Evolutionary conservation across 2,888 invertebrate species (phyloP).

Genomic region (Drosophila engyochracea): DNA sequence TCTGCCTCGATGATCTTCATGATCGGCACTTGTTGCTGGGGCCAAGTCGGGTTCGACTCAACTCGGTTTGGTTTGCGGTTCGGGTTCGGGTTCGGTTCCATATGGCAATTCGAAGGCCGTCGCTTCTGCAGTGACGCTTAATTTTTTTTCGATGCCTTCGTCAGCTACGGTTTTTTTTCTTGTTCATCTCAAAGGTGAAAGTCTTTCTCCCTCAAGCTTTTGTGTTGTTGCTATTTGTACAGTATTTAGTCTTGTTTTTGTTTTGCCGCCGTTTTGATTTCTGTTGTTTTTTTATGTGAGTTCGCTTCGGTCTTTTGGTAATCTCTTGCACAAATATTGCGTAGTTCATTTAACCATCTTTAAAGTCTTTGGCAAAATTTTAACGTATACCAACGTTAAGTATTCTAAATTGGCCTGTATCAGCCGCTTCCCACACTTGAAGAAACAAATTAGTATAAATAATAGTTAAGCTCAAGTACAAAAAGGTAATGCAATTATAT

Average conservation of each 20-base stretch:
- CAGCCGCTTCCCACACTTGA: slow-evolving; percentile 39
- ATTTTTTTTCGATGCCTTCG: slow-evolving; percentile 24
- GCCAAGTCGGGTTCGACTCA: slow-evolving; percentile 29
- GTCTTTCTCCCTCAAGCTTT: slow-evolving; percentile 80
- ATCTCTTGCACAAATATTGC: slow-evolving; percentile 54
- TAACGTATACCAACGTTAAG: neutral
- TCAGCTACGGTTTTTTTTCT: slow-evolving; percentile 29
- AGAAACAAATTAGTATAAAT: slow-evolving; percentile 7
- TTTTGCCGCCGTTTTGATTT: slow-evolving; percentile 67
- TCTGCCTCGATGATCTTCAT: slow-evolving; percentile 44
- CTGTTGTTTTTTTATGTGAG: slow-evolving; percentile 50
- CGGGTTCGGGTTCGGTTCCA: slow-evolving; percentile 51
- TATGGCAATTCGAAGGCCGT: slow-evolving; percentile 73
- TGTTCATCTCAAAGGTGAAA: slow-evolving; percentile 75
- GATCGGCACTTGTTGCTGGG: slow-evolving; percentile 63
- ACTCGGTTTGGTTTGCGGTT: slow-evolving; percentile 37
- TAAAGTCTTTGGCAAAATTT: neutral
- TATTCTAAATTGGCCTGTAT: slow-evolving; percentile 19
- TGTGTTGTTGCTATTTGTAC: slow-evolving; percentile 60
- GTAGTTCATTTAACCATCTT: slow-evolving; percentile 29
- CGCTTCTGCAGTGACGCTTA: slow-evolving; percentile 43
- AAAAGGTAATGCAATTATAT: slow-evolving; percentile 20
- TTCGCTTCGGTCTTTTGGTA: slow-evolving; percentile 43
- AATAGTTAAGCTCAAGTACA: slow-evolving; percentile 24
- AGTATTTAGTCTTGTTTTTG: slow-evolving; percentile 60